Percentiles rank a stretch among this genome's conserved stretches.
phyloP scores from a whole-genome alignment of 1,140 invertebrate species.

The Frieseomelitta varia region DNA sequence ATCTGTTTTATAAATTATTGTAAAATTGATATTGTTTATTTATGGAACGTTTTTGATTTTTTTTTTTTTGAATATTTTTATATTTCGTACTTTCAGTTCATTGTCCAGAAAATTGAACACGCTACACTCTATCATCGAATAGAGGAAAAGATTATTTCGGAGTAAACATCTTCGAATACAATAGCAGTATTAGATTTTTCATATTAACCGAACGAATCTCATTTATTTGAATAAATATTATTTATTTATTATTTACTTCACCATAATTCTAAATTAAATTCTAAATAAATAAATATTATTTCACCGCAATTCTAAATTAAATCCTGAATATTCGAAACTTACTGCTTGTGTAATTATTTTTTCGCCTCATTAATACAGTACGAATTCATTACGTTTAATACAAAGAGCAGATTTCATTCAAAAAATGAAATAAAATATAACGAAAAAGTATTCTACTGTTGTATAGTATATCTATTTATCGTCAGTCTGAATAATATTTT shows the following conservation, averaged over 20 bases:
- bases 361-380: background rate
- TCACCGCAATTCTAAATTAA: slow-evolving; percentile 7
- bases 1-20: background rate
- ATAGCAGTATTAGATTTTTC: slow-evolving; percentile 1
- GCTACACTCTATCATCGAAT: background rate
- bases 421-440: background rate
- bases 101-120: slow-evolving; percentile 4
- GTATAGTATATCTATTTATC: background rate
- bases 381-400: background rate
- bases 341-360: background rate
- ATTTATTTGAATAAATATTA: slow-evolving; percentile 6
- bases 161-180: background rate
- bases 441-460: background rate
- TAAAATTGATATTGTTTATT: background rate
- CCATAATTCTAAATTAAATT: background rate
- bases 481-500: background rate
- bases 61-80: background rate
- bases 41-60: background rate
- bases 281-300: slow-evolving; percentile 1
- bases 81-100: background rate
- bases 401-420: background rate
- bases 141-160: background rate
- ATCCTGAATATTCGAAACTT: background rate
- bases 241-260: background rate
- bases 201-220: slow-evolving; percentile 11